Percentiles rank a stretch among this genome's conserved stretches.
These are phyloP conservation scores for Philypnodon macrostomus DNA, from an alignment of 2,797 vertebrate genomes.

Conservation along the genomic window DNA sequence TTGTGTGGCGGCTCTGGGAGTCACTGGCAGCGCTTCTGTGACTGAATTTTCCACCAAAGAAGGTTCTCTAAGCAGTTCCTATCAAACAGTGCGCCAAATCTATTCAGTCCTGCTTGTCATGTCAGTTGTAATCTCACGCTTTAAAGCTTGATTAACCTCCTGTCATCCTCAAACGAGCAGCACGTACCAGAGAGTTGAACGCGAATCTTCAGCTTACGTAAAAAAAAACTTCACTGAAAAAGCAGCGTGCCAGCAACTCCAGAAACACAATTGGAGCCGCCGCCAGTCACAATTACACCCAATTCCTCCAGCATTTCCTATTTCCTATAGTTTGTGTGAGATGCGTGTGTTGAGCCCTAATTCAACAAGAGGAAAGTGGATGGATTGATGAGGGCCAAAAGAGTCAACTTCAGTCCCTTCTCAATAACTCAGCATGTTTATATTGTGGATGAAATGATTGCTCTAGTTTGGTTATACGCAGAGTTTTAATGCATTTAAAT, in stretches of 20 bases:
- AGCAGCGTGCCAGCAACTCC: conserved; percentile 50
- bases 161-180: conserved; percentile 61
- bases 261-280: conserved; percentile 53
- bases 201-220: conserved; percentile 37
- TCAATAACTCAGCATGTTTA: not conserved
- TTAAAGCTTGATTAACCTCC: conserved; percentile 74
- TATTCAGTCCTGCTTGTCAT: conserved; percentile 64
- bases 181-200: conserved; percentile 40
- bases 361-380: conserved; percentile 45
- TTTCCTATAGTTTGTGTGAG: conserved; percentile 69
- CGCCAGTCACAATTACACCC: conserved; percentile 72
- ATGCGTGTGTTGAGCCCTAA: conserved; percentile 67
- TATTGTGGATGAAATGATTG: too few species aligned
- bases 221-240: conserved; percentile 59
- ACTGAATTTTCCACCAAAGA: conserved; percentile 27
- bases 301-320: conserved; percentile 66
- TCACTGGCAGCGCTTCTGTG: conserved; percentile 21
- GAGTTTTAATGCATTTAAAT: too few species aligned
- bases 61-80: conserved; percentile 30
- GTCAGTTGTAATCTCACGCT: conserved; percentile 66
- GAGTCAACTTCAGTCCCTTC: conserved; percentile 29
- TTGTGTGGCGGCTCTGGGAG: conserved; percentile 5
- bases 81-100: conserved; percentile 53
- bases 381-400: conserved; percentile 49
- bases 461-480: too few species aligned